Evolutionary conservation across 2,797 vertebrate species (phyloP).

Genomic region (Dipus sagitta): DNA sequence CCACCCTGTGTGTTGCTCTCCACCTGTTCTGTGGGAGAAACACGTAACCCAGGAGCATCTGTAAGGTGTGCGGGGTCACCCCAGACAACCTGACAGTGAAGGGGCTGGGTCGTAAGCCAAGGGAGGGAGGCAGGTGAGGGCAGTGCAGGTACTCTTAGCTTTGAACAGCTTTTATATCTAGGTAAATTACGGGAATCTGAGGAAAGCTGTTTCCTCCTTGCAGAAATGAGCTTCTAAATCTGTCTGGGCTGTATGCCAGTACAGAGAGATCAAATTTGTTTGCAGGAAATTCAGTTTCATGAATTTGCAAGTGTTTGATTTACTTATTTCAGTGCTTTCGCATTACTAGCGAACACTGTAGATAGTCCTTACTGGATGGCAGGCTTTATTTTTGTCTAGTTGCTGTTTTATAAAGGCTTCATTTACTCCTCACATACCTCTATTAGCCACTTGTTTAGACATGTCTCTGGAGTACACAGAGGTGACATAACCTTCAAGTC

Average conservation of each 20-base stretch:
- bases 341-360: neutral
- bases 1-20: neutral
- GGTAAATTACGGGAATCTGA: neutral
- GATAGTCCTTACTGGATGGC: neutral
- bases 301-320: neutral
- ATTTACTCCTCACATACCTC: neutral
- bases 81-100: neutral
- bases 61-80: neutral
- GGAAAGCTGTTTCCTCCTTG: neutral
- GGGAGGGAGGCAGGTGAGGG: too few relatives aligned
- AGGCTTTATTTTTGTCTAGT: neutral
- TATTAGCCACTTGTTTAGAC: neutral
- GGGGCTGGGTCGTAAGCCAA: neutral
- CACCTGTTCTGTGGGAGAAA: neutral
- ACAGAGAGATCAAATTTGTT: constrained; percentile 3
- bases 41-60: neutral
- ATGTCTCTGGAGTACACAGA: neutral
- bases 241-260: neutral
- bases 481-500: too few relatives aligned
- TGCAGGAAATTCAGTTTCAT: neutral
- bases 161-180: neutral
- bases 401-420: neutral
- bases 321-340: neutral
- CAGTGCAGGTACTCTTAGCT: neutral
- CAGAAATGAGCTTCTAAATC: neutral